phyloP scores from a whole-genome alignment of 2,113 vertebrate species.

The Sterna hirundo region DNA sequence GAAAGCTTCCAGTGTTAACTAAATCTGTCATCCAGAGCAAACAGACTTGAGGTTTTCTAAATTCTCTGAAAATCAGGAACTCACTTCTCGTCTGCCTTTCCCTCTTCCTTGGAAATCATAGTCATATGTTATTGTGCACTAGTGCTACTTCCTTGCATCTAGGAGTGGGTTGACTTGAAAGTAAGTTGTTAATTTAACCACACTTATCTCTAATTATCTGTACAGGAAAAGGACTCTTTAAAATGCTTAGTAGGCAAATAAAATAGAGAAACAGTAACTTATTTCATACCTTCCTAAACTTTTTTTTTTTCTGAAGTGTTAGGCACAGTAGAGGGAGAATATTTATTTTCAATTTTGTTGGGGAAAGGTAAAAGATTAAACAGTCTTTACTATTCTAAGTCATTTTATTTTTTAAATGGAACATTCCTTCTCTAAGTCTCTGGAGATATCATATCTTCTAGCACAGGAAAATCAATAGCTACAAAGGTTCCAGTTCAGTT shows the following conservation, averaged over 20 bases:
- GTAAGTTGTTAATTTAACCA: not conserved
- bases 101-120: not conserved
- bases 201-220: not conserved
- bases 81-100: not conserved
- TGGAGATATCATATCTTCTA: not conserved
- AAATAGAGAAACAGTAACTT: not conserved
- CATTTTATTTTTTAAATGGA: not conserved
- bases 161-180: not conserved
- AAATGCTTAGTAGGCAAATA: not conserved
- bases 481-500: conserved; percentile 17
- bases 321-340: not conserved
- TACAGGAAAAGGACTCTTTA: not conserved
- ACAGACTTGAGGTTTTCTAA: not conserved
- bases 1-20: not conserved
- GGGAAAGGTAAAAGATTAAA: not conserved
- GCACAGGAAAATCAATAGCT: conserved; percentile 1
- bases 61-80: not conserved
- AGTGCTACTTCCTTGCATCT: not conserved
- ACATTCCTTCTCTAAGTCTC: not conserved
- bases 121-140: not conserved
- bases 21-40: not conserved
- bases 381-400: not conserved
- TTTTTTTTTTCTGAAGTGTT: not conserved
- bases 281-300: not conserved
- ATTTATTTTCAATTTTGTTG: not conserved